A percentile compares a stretch with the other conserved stretches of the same genome.
These are phyloP conservation scores for Drosophila malerkotliana DNA, from an alignment of 1,140 invertebrate genomes.

Conservation along the genomic window DNA sequence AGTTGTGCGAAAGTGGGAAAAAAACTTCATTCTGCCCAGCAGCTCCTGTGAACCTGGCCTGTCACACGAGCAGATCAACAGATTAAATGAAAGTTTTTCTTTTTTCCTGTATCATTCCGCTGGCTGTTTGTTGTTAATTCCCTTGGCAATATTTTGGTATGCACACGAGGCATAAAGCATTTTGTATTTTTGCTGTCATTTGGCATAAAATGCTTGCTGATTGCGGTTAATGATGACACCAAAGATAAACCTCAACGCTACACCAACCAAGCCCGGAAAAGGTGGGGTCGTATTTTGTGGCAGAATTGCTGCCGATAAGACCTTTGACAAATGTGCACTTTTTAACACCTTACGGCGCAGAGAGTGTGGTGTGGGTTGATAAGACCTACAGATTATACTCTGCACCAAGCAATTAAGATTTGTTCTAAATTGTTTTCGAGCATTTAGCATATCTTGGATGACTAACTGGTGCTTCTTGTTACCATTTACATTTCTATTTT, in stretches of 20 bases:
- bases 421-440: constrained; percentile 23
- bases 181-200: constrained; percentile 66
- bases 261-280: neutral
- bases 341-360: constrained; percentile 48
- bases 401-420: constrained; percentile 42
- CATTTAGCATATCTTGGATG: neutral
- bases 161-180: constrained; percentile 63
- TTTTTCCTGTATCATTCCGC: constrained; percentile 24
- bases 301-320: constrained; percentile 32
- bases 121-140: constrained; percentile 43
- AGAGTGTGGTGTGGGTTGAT: constrained; percentile 12
- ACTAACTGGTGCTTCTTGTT: neutral
- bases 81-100: constrained; percentile 73
- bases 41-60: constrained; percentile 20
- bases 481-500: too few relatives aligned
- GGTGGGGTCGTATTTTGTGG: constrained; percentile 9
- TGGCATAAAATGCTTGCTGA: constrained; percentile 65
- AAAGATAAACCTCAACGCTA: constrained; percentile 50
- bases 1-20: constrained; percentile 50
- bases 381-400: constrained; percentile 19
- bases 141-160: constrained; percentile 51
- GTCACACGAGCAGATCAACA: constrained; percentile 75
- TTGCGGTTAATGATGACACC: constrained; percentile 78
- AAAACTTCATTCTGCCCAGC: constrained; percentile 30
- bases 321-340: constrained; percentile 57